Evolutionary conservation across 2,888 invertebrate species (phyloP), one percentile per base, ranked within the genome.

Genomic region (Pyrochroa serraticornis): DNA sequence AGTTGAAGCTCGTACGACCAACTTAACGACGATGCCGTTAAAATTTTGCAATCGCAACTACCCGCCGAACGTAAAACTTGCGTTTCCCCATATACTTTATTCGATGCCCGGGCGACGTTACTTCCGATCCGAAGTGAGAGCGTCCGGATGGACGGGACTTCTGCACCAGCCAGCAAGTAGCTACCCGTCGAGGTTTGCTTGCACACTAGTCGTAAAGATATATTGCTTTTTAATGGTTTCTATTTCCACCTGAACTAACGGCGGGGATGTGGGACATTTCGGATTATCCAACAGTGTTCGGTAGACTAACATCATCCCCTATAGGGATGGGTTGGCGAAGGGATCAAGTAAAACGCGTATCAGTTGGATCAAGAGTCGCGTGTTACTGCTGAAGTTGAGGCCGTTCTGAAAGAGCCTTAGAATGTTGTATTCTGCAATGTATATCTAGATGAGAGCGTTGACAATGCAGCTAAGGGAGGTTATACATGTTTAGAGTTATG

Each of bases 1-100:
- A 68, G 69, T 65, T 63, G 65, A 65, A 66, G 64, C 41, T 55
- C 66, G 60, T 66, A 67, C 65, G 63, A 65, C 66, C 65, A 66
- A 69, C 67, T 72, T 73, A 73, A 75, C 73, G 73, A 72, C 72
- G 57, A 61, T 60, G 65, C 71, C 22, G 71, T 75, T 75, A 75
- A 75, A 74, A 74, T 74, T 74, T 73, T 66, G 71, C 72, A 70
- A 71, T 73, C 70, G 71, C 71, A 70, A 71, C 73, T 64, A 68
- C 66, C 67, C 69, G 62, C 61, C 68, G 69, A 67, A 69, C 72
- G 63, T 72, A 72, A 72, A 72, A 71, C 66, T 66, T 22, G 66
- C 65, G 66, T 71, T 69, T 62, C 22, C 22, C 22, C 22, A 22
- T 22, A 22, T 66, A 66, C 65, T 65, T 69, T 71, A 70, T 68